Conservation (phyloP, 2,888 invertebrate genomes). For the Miltochrista miniata region DNA sequence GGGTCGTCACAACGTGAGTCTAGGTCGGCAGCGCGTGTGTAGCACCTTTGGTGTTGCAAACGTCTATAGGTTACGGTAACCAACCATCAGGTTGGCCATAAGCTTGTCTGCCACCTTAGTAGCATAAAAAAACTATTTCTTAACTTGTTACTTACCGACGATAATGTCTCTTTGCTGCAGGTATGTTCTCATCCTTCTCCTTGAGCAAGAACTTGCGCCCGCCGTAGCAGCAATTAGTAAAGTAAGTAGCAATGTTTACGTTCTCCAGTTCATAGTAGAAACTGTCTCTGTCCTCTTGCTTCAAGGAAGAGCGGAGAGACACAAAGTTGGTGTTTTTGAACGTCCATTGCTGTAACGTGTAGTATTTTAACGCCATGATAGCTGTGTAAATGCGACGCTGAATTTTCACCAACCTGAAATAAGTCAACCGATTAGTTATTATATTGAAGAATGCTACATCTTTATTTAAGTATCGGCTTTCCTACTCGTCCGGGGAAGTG, state of each 20-base stretch:
- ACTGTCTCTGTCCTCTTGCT: conserved; percentile 72
- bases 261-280: conserved; percentile 85
- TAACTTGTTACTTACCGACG: conserved; percentile 65
- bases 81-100: no score
- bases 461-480: no score
- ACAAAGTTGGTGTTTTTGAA: conserved; percentile 87
- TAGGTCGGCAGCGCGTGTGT: no score
- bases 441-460: no score
- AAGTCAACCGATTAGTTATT: no score
- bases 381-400: conserved; percentile 92
- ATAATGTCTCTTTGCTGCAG: conserved; percentile 76
- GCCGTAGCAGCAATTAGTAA: conserved; percentile 82
- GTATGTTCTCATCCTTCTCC: conserved; percentile 84
- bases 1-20: no score
- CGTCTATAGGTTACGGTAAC: no score
- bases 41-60: no score
- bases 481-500: no score
- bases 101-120: no score
- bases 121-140: no score
- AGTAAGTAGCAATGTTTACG: conserved; percentile 80
- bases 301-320: conserved; percentile 74
- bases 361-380: conserved; percentile 88
- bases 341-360: conserved; percentile 90
- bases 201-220: conserved; percentile 86
- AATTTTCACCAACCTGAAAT: conserved; percentile 88